Evolutionary conservation across 2,113 vertebrate genomes (phyloP), one percentile per base, ranked within the genome.

Genomic region (Catagonus wagneri): DNA sequence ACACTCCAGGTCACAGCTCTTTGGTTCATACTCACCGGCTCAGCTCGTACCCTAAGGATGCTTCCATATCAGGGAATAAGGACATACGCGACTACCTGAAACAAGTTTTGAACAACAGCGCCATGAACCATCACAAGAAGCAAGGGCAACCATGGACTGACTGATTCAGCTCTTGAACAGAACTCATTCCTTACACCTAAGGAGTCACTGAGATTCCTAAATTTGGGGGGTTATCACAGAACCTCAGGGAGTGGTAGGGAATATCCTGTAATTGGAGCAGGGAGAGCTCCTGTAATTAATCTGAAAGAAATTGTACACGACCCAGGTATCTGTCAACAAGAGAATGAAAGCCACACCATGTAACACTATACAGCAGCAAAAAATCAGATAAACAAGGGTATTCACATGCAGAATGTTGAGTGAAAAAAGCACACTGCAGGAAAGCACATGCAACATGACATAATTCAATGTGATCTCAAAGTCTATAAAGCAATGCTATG

Each of bases 241-340:
- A 3, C 12, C 32, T 81, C n/a, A 66, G 12, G 20, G 3, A 9
- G 39, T 50, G 4, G 39, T 3, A 16, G 22, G 11, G 36, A 93
- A 78, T 36, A 72, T 88, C 34, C 54, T 78, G 44, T 65, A 63
- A 58, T 60, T 0, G 0, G 52, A 3, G 16, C 50, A 79, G 20
- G 32, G 7, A 79, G 29, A 66, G 3, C 7, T 81, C 60, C 63
- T 84, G 14, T n/a, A 90, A 36, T 78, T 23, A 60, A 90, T 75
- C n/a, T 79, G 44, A 75, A 96, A 94, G 50, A 81, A 90, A 93
- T 63, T 63, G 74, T 63, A 84, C 88, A 50, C 11, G 60, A 50
- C 6, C 6, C 83, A 89, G 44, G n/a, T 34, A 32, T 81, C 58
- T 25, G 44, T 54, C 39, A 68, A 83, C 25, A 89, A 72, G 63